phyloP scores from a whole-genome alignment of 2,797 vertebrate species.

The Scomberomorus guttatus region DNA sequence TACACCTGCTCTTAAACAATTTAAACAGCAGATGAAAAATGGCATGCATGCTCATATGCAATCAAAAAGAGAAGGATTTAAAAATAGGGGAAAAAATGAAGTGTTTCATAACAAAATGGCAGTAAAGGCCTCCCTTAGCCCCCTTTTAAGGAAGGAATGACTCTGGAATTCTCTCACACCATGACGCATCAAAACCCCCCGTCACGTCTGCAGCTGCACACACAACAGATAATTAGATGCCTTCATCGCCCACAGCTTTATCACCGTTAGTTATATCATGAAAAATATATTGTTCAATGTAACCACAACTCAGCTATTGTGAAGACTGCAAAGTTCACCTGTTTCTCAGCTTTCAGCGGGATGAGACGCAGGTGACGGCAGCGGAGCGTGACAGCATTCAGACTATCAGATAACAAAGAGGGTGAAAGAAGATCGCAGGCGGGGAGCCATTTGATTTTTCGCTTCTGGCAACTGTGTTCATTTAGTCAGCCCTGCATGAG shows the following conservation, averaged over 20 bases:
- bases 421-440: conserved; percentile 45
- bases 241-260: neutral
- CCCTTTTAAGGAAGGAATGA: conserved; percentile 1
- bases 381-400: conserved; percentile 49
- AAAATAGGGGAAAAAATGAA: neutral
- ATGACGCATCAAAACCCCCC: neutral
- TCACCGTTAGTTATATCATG: neutral
- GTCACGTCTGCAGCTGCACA: conserved; percentile 22
- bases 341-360: conserved; percentile 45
- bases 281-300: neutral
- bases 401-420: conserved; percentile 65
- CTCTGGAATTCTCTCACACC: conserved; percentile 29
- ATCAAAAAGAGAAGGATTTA: too few species aligned
- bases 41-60: too few species aligned
- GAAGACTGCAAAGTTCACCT: conserved; percentile 35
- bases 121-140: neutral
- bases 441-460: conserved; percentile 41
- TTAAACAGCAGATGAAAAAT: neutral
- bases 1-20: neutral
- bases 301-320: conserved; percentile 12
- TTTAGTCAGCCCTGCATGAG: conserved; percentile 32
- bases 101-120: neutral
- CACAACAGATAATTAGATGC: neutral
- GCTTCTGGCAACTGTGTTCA: conserved; percentile 14
- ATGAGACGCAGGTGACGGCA: conserved; percentile 59